Percentiles rank a stretch among this genome's conserved stretches.
Conservation (phyloP, 2,888 invertebrate genomes). For the Tetanocera ferruginea region DNA sequence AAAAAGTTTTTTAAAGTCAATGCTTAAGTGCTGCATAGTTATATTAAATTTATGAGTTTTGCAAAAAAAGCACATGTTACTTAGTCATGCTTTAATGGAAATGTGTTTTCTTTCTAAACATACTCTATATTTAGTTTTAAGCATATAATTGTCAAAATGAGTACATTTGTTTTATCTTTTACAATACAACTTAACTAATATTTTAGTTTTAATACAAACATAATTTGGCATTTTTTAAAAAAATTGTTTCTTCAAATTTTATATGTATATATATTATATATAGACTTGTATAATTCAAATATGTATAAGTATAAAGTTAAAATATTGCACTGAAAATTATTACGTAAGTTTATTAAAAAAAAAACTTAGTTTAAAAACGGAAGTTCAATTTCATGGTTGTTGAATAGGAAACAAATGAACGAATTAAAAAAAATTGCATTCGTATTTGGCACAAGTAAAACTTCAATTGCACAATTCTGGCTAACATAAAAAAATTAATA, state of each 20-base stretch:
- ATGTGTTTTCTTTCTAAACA: not conserved
- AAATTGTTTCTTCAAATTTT: not conserved
- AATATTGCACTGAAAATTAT: constrained; percentile 23
- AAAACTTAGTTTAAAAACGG: not conserved
- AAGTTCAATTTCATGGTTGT: not conserved
- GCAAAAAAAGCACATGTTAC: not conserved
- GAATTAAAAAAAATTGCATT: not conserved
- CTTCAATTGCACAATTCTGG: constrained; percentile 20
- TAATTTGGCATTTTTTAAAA: constrained; percentile 18
- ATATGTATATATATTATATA: no score
- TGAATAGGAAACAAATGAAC: not conserved
- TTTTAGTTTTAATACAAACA: constrained; percentile 2
- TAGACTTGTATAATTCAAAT: not conserved
- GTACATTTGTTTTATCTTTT: not conserved
- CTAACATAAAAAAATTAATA: not conserved
- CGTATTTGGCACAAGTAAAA: constrained; percentile 34
- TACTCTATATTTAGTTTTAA: not conserved
- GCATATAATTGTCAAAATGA: not conserved
- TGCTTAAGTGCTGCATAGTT: not conserved
- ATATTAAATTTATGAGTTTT: not conserved
- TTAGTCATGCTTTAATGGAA: not conserved
- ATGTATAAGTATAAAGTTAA: constrained; percentile 5
- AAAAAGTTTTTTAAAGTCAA: not conserved
- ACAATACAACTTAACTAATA: not conserved
- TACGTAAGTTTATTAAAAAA: not conserved